phyloP scores from a whole-genome alignment of 2,797 vertebrate species.

The Squalus acanthias region DNA sequence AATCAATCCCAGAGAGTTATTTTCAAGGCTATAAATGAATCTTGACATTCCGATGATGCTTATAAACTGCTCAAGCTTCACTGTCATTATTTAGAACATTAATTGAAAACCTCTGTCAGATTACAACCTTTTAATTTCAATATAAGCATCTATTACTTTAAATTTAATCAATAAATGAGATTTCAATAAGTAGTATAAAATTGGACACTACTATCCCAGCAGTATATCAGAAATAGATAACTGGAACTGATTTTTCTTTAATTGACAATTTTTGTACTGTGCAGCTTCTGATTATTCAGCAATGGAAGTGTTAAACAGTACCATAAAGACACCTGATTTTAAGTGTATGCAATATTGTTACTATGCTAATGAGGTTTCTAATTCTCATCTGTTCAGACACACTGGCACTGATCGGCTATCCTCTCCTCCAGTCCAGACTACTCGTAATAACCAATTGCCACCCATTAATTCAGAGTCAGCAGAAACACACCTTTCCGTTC shows the following conservation, averaged over 20 bases:
- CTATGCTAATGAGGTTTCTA: neutral
- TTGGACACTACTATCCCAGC: neutral
- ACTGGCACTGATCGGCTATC: constrained; percentile 50
- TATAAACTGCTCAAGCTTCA: neutral
- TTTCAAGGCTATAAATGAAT: neutral
- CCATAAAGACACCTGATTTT: neutral
- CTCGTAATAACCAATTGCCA: constrained; percentile 57
- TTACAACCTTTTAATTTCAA: neutral
- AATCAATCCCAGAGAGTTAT: neutral
- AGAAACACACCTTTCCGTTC: constrained; percentile 49
- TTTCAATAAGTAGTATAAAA: neutral
- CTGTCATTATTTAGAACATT: neutral
- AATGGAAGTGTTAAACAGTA: neutral
- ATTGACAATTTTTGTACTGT: neutral
- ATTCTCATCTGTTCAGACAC: constrained; percentile 51
- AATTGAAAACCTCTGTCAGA: neutral
- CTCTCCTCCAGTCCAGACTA: constrained; percentile 46
- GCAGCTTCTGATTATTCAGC: neutral
- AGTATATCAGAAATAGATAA: neutral
- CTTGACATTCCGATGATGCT: neutral
- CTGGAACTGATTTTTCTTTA: neutral
- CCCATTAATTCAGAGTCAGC: constrained; percentile 55
- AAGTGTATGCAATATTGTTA: constrained; percentile 37
- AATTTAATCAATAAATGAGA: neutral
- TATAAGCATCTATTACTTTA: neutral